Conservation (phyloP, 92 coral and sea anemone species). For the Bergia puertoricense region DNA sequence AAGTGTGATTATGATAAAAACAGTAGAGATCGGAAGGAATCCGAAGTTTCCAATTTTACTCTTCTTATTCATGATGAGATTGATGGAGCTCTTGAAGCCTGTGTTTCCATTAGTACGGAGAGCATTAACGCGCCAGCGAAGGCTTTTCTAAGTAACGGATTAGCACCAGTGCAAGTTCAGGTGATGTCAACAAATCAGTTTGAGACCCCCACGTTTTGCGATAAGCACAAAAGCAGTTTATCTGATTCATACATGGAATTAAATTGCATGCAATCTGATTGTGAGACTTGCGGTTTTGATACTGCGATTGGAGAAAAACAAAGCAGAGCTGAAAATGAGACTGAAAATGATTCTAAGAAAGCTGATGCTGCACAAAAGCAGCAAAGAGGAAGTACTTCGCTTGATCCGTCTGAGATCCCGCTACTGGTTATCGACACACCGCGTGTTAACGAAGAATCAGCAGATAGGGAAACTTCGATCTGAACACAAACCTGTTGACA, state of each 20-base stretch:
- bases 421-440: constrained; percentile 33
- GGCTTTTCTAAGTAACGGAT: constrained; percentile 23
- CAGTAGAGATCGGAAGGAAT: constrained; percentile 7
- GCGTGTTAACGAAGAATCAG: not conserved
- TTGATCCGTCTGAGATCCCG: constrained; percentile 5
- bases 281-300: not conserved
- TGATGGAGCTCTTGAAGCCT: constrained; percentile 50
- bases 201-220: not conserved
- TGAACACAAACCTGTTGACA: not conserved
- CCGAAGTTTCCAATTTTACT: constrained; percentile 31
- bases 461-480: constrained; percentile 1
- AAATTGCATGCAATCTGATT: not conserved
- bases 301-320: not conserved
- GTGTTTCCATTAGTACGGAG: constrained; percentile 67
- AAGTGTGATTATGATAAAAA: not conserved
- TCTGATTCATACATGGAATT: constrained; percentile 9
- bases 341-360: not conserved
- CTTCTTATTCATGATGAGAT: constrained; percentile 60
- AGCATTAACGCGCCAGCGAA: constrained; percentile 51
- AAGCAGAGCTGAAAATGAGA: too few relatives aligned
- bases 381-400: not conserved
- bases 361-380: not conserved
- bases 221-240: not conserved
- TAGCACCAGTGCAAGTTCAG: constrained; percentile 52
- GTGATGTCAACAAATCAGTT: not conserved